Evolutionary conservation across 2,888 invertebrate species (phyloP).

Genomic region (Ischnura elegans): DNA sequence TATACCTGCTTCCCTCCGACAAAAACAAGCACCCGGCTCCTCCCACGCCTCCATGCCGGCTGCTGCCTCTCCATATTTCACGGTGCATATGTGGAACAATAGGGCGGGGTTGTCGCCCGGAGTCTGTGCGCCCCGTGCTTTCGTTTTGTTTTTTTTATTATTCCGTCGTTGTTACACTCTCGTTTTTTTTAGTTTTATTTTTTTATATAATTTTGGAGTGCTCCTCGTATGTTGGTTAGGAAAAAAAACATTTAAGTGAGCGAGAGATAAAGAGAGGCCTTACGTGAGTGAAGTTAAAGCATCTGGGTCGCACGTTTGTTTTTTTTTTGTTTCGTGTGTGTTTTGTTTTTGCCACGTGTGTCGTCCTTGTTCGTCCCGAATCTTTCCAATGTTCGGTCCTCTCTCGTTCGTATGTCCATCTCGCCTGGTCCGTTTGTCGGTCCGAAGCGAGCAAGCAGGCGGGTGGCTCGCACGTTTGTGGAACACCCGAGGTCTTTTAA

Average conservation of each 20-base stretch:
- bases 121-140: neutral
- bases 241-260: neutral
- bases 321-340: neutral
- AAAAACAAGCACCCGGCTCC: neutral
- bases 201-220: conserved; percentile 4
- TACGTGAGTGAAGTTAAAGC: neutral
- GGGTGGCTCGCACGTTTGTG: too few relatives aligned
- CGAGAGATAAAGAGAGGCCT: neutral
- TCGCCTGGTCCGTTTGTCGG: neutral
- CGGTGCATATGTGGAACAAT: conserved; percentile 15
- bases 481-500: too few relatives aligned
- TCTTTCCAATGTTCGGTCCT: too few relatives aligned
- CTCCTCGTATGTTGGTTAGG: neutral
- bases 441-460: neutral
- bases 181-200: neutral
- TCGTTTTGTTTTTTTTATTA: neutral
- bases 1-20: neutral
- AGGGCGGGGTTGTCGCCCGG: neutral
- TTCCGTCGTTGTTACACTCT: neutral
- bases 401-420: too few relatives aligned
- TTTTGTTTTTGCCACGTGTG: neutral
- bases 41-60: neutral
- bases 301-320: neutral
- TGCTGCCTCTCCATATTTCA: neutral
- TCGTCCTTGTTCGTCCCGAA: neutral